phyloP scores from a whole-genome alignment of 2,888 invertebrate species.

The Ochropacha duplaris region DNA sequence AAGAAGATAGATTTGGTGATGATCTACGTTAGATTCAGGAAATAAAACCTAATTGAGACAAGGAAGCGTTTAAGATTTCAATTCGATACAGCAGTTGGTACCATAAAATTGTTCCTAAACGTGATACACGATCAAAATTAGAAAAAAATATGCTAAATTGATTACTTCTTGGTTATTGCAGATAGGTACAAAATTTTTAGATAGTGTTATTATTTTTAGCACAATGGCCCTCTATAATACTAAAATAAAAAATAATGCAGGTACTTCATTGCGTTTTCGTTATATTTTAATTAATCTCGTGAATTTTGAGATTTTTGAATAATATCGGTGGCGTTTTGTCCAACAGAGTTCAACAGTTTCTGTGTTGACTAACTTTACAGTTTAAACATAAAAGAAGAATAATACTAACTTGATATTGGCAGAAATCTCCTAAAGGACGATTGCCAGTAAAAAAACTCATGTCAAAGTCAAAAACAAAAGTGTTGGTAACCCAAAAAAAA shows the following conservation, averaged over 20 bases:
- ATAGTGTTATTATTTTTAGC: not conserved
- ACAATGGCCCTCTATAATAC: too few relatives aligned
- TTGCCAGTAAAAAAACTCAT: constrained; percentile 12
- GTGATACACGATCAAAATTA: constrained; percentile 14
- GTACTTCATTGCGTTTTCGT: too few relatives aligned
- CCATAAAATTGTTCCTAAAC: constrained; percentile 11
- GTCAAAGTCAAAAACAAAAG: constrained; percentile 24
- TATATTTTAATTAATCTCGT: too few relatives aligned
- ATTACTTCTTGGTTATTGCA: constrained; percentile 7
- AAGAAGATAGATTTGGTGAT: not conserved
- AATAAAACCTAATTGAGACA: constrained; percentile 4
- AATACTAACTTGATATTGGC: too few relatives aligned
- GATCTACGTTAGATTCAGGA: not conserved
- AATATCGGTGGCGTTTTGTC: too few relatives aligned
- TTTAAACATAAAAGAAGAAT: not conserved
- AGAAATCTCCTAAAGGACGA: too few relatives aligned
- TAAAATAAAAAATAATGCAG: too few relatives aligned
- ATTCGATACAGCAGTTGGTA: constrained; percentile 9
- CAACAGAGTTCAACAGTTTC: too few relatives aligned
- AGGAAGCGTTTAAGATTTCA: constrained; percentile 7
- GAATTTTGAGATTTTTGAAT: too few relatives aligned
- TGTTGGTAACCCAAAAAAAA: constrained; percentile 46
- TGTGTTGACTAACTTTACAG: too few relatives aligned
- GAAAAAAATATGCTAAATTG: constrained; percentile 3
- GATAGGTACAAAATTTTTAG: not conserved